These are phyloP conservation scores for Dromiciops gliroides DNA, from an alignment of 2,113 vertebrate genomes.

Conservation along the genomic window DNA sequence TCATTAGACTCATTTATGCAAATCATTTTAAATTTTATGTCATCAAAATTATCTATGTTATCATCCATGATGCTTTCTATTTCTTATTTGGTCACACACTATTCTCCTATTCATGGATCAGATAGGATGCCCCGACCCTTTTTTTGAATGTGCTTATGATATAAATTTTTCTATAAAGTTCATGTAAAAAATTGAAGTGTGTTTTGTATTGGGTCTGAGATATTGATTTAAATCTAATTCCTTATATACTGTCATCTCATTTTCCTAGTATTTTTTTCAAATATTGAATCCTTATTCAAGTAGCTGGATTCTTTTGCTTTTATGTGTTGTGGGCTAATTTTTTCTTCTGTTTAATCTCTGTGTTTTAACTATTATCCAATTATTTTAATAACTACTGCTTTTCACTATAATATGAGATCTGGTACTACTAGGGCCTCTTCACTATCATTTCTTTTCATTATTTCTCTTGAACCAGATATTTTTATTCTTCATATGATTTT, in stretches of 20 bases:
- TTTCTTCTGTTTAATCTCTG: not conserved
- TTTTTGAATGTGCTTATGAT: not conserved
- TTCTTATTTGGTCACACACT: not conserved
- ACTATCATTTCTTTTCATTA: not conserved
- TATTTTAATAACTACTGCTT: not conserved
- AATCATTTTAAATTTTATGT: not conserved
- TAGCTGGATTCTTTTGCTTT: not conserved
- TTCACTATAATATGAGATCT: not conserved
- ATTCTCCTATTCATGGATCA: not conserved
- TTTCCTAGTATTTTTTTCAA: not conserved
- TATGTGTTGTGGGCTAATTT: not conserved
- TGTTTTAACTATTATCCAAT: not conserved
- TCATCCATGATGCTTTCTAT: not conserved
- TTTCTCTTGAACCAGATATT: not conserved
- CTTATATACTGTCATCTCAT: not conserved
- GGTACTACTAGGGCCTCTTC: not conserved
- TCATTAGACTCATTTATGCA: not conserved
- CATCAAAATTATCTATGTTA: not conserved
- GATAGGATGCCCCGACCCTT: not conserved
- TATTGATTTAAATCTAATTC: not conserved
- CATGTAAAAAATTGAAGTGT: not conserved
- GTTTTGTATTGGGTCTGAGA: not conserved
- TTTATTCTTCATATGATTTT: not conserved
- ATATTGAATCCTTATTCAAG: not conserved
- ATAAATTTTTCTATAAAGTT: not conserved